Evolutionary conservation across 2,888 invertebrate species (phyloP).

Genomic region (Drosophila prolongata): DNA sequence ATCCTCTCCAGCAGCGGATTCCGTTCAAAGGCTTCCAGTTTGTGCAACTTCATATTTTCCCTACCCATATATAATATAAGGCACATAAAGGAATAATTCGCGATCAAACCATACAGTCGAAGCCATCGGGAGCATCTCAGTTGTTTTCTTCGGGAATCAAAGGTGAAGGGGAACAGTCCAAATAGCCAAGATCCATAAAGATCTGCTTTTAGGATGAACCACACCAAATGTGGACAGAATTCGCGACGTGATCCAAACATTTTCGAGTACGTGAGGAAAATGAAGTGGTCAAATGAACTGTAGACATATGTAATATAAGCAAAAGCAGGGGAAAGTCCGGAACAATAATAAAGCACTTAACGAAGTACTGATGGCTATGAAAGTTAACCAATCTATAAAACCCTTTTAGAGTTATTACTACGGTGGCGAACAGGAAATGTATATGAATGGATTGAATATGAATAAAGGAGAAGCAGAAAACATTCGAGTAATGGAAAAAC

Average conservation of each 20-base stretch:
- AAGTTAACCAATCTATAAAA: background rate
- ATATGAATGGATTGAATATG: background rate
- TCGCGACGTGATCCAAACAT: slow-evolving; percentile 33
- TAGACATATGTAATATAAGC: background rate
- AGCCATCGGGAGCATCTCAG: slow-evolving; percentile 30
- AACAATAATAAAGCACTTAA: background rate
- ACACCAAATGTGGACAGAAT: slow-evolving; percentile 35
- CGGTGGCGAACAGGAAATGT: no score
- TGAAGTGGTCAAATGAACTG: background rate
- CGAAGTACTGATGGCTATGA: background rate
- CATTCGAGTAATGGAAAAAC: no score
- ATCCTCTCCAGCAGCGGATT: slow-evolving; percentile 33
- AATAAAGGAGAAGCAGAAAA: background rate
- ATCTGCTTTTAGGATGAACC: slow-evolving; percentile 24
- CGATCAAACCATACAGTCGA: slow-evolving; percentile 32
- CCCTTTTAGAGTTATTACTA: slow-evolving; percentile 6
- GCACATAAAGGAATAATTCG: slow-evolving; percentile 2
- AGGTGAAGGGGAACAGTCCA: slow-evolving; percentile 57
- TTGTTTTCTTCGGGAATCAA: slow-evolving; percentile 1
- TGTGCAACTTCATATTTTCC: accelerated
- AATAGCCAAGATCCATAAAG: slow-evolving; percentile 50
- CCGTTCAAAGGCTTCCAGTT: slow-evolving; percentile 1
- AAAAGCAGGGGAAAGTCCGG: background rate
- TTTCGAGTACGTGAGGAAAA: background rate
- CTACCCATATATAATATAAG: background rate